phyloP scores from a whole-genome alignment of 2,113 vertebrate species.

The Bubo bubo region DNA sequence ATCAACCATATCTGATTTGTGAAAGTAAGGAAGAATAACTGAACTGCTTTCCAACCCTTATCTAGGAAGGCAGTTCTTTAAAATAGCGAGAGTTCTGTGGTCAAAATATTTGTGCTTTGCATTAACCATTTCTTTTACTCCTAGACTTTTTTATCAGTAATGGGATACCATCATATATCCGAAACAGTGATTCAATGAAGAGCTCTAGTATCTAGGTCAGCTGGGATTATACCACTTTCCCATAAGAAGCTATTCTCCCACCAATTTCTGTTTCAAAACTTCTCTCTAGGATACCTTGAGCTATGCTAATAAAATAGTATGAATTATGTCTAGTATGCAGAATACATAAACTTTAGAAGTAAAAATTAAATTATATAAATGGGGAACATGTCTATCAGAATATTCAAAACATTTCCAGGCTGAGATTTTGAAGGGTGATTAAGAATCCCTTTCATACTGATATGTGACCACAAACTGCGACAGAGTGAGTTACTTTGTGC shows the following conservation, averaged over 20 bases:
- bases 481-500: background rate
- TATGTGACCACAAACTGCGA: background rate
- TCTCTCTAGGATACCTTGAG: background rate
- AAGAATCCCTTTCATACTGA: background rate
- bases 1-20: background rate
- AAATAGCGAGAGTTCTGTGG: background rate
- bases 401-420: background rate
- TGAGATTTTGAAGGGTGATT: background rate
- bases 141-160: background rate
- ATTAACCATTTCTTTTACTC: background rate
- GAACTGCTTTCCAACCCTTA: background rate
- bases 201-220: background rate
- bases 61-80: background rate
- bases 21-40: background rate
- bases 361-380: background rate
- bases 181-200: background rate
- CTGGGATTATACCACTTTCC: background rate
- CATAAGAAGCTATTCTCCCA: background rate
- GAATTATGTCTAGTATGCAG: background rate
- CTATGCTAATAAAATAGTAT: background rate
- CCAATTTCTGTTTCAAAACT: background rate
- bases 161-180: background rate
- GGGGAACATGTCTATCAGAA: background rate
- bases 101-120: background rate
- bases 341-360: background rate